Conservation (phyloP, 2,797 vertebrate genomes). For the Macropodus opercularis region DNA sequence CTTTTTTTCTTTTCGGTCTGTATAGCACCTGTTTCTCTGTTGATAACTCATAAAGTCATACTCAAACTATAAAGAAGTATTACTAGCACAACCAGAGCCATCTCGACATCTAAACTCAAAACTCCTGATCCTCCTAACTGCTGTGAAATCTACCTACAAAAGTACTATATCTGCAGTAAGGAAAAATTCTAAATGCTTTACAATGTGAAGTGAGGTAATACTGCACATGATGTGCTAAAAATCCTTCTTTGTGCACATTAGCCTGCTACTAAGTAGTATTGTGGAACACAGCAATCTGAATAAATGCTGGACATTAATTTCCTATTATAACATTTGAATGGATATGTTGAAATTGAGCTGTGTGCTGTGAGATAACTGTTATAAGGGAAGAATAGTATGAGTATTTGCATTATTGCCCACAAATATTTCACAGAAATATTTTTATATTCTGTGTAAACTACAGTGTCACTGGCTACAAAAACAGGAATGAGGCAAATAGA, state of each 20-base stretch:
- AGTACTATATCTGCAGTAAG: no score
- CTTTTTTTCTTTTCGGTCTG: no score
- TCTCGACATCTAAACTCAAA: no score
- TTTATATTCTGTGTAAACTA: slow-evolving; percentile 22
- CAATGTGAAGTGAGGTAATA: neutral
- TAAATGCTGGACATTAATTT: slow-evolving; percentile 10
- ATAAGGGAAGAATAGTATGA: neutral
- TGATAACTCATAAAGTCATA: no score
- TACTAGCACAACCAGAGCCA: no score
- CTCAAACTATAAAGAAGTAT: no score
- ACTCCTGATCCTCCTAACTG: no score
- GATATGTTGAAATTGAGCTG: neutral
- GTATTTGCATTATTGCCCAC: neutral
- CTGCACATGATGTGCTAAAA: neutral
- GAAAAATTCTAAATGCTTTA: no score
- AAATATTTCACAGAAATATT: neutral
- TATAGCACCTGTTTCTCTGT: no score
- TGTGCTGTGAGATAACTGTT: neutral
- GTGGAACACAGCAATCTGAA: slow-evolving; percentile 21
- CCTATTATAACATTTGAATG: slow-evolving; percentile 12
- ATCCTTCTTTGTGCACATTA: neutral
- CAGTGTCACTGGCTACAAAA: slow-evolving; percentile 41
- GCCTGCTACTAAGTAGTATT: neutral
- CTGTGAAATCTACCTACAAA: no score
- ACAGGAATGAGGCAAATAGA: slow-evolving; percentile 34